phyloP scores from a whole-genome alignment of 2,888 invertebrate species.

The Nymphalis c-album region DNA sequence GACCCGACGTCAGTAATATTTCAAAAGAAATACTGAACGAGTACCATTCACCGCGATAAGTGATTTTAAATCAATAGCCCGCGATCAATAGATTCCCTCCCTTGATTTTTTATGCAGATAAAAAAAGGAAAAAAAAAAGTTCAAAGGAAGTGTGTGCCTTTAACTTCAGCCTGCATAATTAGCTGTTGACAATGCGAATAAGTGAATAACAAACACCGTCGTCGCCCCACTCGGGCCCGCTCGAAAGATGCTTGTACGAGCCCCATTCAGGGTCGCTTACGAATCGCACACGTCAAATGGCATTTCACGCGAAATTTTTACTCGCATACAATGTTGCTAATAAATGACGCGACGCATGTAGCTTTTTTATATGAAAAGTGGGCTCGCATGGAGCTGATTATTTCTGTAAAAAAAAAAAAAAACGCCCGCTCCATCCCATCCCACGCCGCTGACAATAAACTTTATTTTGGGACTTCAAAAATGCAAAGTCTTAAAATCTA shows the following conservation, averaged over 20 bases:
- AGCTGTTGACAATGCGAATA: constrained; percentile 43
- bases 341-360: constrained; percentile 25
- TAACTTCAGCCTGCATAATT: constrained; percentile 41
- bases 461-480: constrained; percentile 68
- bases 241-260: constrained; percentile 33
- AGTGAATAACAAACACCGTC: constrained; percentile 45
- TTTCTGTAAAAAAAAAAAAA: constrained; percentile 48
- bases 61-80: constrained; percentile 38
- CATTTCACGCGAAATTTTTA: constrained; percentile 19
- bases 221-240: constrained; percentile 36
- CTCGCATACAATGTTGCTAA: constrained; percentile 24
- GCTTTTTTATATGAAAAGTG: constrained; percentile 29
- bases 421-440: constrained; percentile 53
- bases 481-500: constrained; percentile 57
- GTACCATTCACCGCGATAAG: constrained; percentile 34
- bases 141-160: constrained; percentile 42
- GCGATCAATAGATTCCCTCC: constrained; percentile 36
- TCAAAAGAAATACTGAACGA: constrained; percentile 36
- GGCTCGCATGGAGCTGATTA: constrained; percentile 2
- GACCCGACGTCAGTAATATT: constrained; percentile 34
- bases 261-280: constrained; percentile 19
- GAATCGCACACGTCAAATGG: constrained; percentile 24
- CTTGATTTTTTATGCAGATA: constrained; percentile 35
- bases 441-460: constrained; percentile 61
- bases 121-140: constrained; percentile 30